Evolutionary conservation across 2,888 invertebrate genomes (phyloP).

Genomic region (Platycheirus rosarum): DNA sequence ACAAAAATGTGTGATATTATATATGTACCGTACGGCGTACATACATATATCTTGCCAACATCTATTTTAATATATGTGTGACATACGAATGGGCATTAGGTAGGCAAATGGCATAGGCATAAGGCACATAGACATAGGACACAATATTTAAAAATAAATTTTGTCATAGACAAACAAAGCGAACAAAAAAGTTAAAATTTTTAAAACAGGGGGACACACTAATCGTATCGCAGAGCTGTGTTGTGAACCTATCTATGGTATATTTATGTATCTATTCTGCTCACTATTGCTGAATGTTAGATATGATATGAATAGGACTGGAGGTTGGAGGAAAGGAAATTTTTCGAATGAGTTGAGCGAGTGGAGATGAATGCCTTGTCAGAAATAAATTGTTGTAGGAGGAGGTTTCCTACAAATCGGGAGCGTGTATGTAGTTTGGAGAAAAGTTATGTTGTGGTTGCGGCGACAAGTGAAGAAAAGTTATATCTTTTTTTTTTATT

Average conservation of each 20-base stretch:
- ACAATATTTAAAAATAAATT: slow-evolving; percentile 65
- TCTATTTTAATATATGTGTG: slow-evolving; percentile 58
- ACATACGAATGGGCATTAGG: slow-evolving; percentile 53
- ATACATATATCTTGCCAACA: slow-evolving; percentile 58
- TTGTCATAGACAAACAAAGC: slow-evolving; percentile 43
- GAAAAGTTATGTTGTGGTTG: slow-evolving; percentile 4
- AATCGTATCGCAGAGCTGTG: slow-evolving; percentile 39
- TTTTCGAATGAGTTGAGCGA: slow-evolving; percentile 25
- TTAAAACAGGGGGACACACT: slow-evolving; percentile 38
- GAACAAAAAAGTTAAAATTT: slow-evolving; percentile 29
- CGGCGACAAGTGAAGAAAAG: slow-evolving; percentile 3
- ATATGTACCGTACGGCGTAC: too few relatives aligned
- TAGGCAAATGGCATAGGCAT: slow-evolving; percentile 58
- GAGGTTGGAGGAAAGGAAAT: too few relatives aligned
- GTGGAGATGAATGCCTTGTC: slow-evolving; percentile 5
- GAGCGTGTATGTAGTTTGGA: background rate
- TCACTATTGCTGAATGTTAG: slow-evolving; percentile 22
- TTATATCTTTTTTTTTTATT: too few relatives aligned
- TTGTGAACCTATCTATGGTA: too few relatives aligned
- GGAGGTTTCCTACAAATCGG: background rate
- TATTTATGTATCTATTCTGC: too few relatives aligned
- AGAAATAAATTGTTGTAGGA: slow-evolving; percentile 35
- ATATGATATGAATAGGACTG: too few relatives aligned
- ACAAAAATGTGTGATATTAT: slow-evolving; percentile 52
- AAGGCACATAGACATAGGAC: slow-evolving; percentile 34